Percentiles rank a stretch among this genome's conserved stretches.
Evolutionary conservation across 1,140 invertebrate genomes (phyloP).

Genomic region (Callitettix versicolor): DNA sequence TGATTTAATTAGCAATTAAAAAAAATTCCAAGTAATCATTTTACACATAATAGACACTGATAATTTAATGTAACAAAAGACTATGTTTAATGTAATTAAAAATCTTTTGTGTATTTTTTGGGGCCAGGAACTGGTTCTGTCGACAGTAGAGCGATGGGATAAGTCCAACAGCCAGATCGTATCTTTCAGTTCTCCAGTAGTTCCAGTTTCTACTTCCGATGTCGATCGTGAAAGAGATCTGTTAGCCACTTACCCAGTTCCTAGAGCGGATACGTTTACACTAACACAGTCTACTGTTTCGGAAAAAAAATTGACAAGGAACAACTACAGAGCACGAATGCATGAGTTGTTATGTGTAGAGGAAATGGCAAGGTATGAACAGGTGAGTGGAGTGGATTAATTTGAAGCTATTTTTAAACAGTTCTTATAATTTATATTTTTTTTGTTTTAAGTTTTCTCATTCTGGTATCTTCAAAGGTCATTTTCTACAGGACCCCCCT

Average conservation of each 20-base stretch:
- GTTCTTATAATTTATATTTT: neutral
- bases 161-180: conserved; percentile 40
- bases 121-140: conserved; percentile 42
- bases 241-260: conserved; percentile 53
- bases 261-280: conserved; percentile 51
- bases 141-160: conserved; percentile 49
- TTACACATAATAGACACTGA: no score
- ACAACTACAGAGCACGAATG: conserved; percentile 66
- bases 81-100: no score
- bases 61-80: no score
- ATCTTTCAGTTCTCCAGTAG: conserved; percentile 44
- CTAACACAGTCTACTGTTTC: conserved; percentile 55
- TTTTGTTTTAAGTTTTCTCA: no score
- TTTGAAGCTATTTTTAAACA: neutral
- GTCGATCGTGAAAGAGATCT: conserved; percentile 45
- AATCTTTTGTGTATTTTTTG: neutral
- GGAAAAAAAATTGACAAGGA: conserved; percentile 51
- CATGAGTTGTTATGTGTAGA: conserved; percentile 69
- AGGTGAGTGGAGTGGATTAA: conserved; percentile 30
- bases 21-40: no score
- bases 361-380: conserved; percentile 66
- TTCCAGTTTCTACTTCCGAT: conserved; percentile 32
- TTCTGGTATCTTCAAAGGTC: no score
- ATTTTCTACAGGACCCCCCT: no score
- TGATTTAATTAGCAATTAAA: no score